A percentile compares a stretch with the other conserved stretches of the same genome.
These are phyloP conservation scores for Melanotus villosus DNA, from an alignment of 2,888 invertebrate genomes.

Conservation along the genomic window DNA sequence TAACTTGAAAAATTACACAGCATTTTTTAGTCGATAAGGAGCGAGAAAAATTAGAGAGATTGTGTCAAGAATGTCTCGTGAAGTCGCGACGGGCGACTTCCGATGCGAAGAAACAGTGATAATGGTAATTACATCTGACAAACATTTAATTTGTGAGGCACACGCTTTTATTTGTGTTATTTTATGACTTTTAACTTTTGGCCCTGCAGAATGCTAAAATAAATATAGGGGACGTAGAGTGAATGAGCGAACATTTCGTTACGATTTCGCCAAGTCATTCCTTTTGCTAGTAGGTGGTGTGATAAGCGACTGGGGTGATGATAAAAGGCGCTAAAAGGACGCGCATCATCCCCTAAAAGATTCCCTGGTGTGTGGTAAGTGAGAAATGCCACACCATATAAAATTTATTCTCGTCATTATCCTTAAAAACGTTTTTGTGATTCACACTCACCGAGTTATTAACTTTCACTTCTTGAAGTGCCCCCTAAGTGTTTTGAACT, in stretches of 20 bases:
- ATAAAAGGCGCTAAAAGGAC: constrained; percentile 63
- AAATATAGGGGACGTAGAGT: constrained; percentile 35
- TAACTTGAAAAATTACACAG: constrained; percentile 33
- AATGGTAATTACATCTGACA: constrained; percentile 52
- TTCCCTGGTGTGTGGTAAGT: constrained; percentile 53
- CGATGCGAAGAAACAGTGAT: constrained; percentile 52
- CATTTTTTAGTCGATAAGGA: constrained; percentile 28
- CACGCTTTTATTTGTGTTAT: constrained; percentile 47
- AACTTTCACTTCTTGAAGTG: not conserved
- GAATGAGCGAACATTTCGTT: constrained; percentile 40
- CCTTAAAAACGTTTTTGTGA: constrained; percentile 7
- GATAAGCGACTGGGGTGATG: constrained; percentile 58
- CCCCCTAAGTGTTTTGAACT: too few relatives aligned
- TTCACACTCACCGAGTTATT: not conserved
- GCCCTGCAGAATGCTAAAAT: constrained; percentile 24
- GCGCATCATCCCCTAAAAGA: constrained; percentile 58
- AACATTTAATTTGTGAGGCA: constrained; percentile 46
- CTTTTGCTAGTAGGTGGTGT: constrained; percentile 59
- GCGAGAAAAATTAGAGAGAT: constrained; percentile 50
- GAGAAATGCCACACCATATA: constrained; percentile 36
- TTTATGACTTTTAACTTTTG: constrained; percentile 42
- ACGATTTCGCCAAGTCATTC: constrained; percentile 56
- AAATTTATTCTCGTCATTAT: constrained; percentile 38
- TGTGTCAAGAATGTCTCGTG: constrained; percentile 47
- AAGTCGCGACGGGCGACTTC: constrained; percentile 51